These are phyloP conservation scores for Montipora sp. DNA, from an alignment of 64 coral and sea anemone genomes.

Conservation along the genomic window DNA sequence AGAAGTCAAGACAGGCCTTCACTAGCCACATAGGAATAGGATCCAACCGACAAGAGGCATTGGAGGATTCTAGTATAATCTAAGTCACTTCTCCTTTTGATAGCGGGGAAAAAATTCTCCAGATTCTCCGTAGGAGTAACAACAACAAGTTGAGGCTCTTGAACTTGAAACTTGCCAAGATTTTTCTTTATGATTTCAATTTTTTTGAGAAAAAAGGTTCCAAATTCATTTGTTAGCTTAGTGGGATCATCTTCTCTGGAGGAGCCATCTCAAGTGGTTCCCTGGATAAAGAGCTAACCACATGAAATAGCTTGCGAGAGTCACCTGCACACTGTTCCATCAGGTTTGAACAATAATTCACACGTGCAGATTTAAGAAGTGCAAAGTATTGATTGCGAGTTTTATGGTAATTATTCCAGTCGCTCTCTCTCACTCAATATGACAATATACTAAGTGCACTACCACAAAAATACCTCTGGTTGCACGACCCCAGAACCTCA, in stretches of 20 bases:
- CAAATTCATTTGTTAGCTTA: background rate
- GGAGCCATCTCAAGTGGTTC: background rate
- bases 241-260: background rate
- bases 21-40: constrained; percentile 58
- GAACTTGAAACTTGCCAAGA: constrained; percentile 17
- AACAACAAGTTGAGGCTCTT: background rate
- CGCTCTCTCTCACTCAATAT: too few species aligned
- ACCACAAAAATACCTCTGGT: too few species aligned
- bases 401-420: too few species aligned
- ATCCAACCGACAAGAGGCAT: constrained; percentile 47
- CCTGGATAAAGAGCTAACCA: background rate
- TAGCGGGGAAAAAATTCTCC: constrained; percentile 17
- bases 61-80: constrained; percentile 45
- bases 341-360: too few species aligned
- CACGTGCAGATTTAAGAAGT: too few species aligned
- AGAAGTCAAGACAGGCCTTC: constrained; percentile 30
- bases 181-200: background rate
- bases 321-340: too few species aligned
- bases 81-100: background rate
- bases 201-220: background rate
- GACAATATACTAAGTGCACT: too few species aligned
- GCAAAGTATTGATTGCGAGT: too few species aligned
- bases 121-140: background rate
- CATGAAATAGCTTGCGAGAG: too few species aligned
- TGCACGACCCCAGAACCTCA: too few species aligned